Evolutionary conservation across 2,113 vertebrate species (phyloP).

Genomic region (Urocitellus parryii): DNA sequence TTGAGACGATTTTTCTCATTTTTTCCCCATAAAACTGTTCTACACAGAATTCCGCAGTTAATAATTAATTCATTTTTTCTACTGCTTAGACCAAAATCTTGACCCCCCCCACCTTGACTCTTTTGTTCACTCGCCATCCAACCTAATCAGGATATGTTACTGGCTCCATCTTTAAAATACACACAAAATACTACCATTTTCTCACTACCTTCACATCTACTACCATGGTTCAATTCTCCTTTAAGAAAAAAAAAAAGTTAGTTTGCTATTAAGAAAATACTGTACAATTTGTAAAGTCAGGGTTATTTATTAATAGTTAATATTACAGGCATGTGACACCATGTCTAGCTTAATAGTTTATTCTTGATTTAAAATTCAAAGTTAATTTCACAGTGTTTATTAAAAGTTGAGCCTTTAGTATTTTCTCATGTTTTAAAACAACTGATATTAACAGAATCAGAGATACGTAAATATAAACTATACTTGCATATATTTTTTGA

Average conservation of each 20-base stretch:
- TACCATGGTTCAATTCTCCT: background rate
- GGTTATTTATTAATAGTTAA: background rate
- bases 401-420: background rate
- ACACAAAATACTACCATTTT: background rate
- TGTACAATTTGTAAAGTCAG: background rate
- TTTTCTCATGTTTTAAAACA: constrained; percentile 42
- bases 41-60: background rate
- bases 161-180: background rate
- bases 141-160: background rate
- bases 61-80: background rate
- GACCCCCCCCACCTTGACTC: background rate
- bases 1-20: background rate
- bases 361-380: constrained; percentile 8
- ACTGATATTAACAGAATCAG: background rate
- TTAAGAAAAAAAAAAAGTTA: background rate
- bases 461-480: background rate
- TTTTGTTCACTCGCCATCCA: background rate
- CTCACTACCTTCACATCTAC: background rate
- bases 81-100: background rate
- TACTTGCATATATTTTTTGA: background rate
- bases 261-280: background rate
- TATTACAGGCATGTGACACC: background rate
- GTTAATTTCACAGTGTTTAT: background rate
- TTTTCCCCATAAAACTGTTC: background rate
- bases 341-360: background rate